Base-by-base conservation (phyloP, 2,888 invertebrate species). In the Drosophila kambysellisi region DNA sequence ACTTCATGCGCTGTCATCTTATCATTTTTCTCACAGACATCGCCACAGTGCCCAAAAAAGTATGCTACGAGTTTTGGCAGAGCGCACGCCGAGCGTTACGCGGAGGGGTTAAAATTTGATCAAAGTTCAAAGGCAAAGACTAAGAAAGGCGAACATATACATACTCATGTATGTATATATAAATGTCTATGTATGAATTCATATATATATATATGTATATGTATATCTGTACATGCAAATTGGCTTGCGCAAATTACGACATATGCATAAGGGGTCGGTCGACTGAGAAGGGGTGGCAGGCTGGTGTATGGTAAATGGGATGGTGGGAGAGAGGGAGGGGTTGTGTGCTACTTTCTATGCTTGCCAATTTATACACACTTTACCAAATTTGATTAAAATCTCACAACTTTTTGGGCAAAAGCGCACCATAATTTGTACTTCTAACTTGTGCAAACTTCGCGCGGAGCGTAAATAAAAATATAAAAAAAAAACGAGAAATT, bases 321-420 rank as follows among this genome's bases (percentile, higher is more conserved):
- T 43, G 37, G 25, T 46, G 54, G 52, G 58, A 69, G 70, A 63
- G 2, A 8, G 46, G 25, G 20, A 25, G 25, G 20, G 46, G 25
- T 46, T 50, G 60, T 41, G 65, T 17, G 50, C 69, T 56, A n/a
- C 46, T 46, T 64, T 66, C 71, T 52, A 74, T 71, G 70, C 69
- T 72, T 87, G 88, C 85, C 85, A 86, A 89, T 86, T 86, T 89
- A 82, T 84, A 89, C 82, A 86, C 89, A 89, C 82, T 87, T 87
- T 85, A 83, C 76, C 88, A 89, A 89, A 87, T 89, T 87, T 87
- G 86, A 89, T 89, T 87, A 87, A 89, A 87, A 88, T 89, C 75
- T 84, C 65, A 50, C 70, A 74, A 74, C 63, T 78, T 77, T 74
- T 61, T 48, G 41, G 30, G 51, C 59, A 60, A 72, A 64, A 71